These are phyloP conservation scores for Cynopterus brachyotis DNA, from an alignment of 2,113 vertebrate species.

Conservation along the genomic window DNA sequence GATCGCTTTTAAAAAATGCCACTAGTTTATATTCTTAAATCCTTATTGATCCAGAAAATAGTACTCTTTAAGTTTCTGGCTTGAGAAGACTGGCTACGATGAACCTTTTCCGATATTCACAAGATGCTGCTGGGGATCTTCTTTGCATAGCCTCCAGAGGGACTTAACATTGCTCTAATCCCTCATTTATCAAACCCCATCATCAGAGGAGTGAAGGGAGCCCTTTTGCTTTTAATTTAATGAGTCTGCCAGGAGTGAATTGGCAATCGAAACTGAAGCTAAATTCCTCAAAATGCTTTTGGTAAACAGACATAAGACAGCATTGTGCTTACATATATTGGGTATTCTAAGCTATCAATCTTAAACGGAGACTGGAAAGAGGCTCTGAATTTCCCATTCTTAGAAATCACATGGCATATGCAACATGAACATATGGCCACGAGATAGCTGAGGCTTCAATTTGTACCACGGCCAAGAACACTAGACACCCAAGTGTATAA, in stretches of 20 bases:
- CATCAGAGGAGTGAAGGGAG: not conserved
- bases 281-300: constrained; percentile 67
- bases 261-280: constrained; percentile 53
- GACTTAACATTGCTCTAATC: not conserved
- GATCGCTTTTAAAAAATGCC: not conserved
- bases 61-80: not conserved
- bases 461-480: constrained; percentile 71
- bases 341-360: constrained; percentile 42
- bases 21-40: not conserved
- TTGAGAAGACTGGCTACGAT: not conserved
- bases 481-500: constrained; percentile 67
- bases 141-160: not conserved
- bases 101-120: not conserved
- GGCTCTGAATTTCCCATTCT: constrained; percentile 60
- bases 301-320: constrained; percentile 58
- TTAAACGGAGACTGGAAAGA: not conserved
- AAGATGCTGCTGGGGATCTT: not conserved
- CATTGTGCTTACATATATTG: constrained; percentile 38
- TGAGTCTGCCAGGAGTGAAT: constrained; percentile 19
- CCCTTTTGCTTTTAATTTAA: constrained; percentile 34
- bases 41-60: not conserved
- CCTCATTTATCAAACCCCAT: constrained; percentile 49
- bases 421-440: constrained; percentile 47
- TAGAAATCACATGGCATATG: constrained; percentile 62
- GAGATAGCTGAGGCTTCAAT: constrained; percentile 70